Evolutionary conservation across 2,113 vertebrate species (phyloP), one percentile per base, ranked within the genome.

Genomic region (Xenus cinereus): DNA sequence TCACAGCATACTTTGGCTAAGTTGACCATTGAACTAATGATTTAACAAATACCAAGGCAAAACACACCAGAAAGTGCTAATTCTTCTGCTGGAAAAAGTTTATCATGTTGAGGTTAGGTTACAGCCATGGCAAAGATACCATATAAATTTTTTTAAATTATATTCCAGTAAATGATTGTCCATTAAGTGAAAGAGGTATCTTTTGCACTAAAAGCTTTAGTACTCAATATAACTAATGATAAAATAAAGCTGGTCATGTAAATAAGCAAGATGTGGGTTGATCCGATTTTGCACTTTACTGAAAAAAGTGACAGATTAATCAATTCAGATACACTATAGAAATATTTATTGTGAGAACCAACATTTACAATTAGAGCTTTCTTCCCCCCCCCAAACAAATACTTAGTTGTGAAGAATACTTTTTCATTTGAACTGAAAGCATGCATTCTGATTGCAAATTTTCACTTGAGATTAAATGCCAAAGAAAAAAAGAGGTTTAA

Each of bases 151-250:
- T 91, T 76, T 27, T 4, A 59, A 92, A 72, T 87, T 72, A 59
- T 84, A 89, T 78, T 68, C 51, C 57, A 43, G 66, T 87, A 75
- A 90, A 87, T 66, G 53, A 75, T 87, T 87, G 60, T 48, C 68
- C 95, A 89, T 86, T 80, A 94, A 77, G 30, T 82, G 69, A 81
- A 89, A 72, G 57, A 48, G n/a, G 43, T 37, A 78, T 78, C 60
- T 41, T 75, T 48, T 66, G 57, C 74, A 69, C 84, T 95, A 93
- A 91, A 94, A 92, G 95, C 91, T 69, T 93, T 69, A 76, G 53
- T 24, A 56, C 57, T 92, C 73, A 46, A n/a, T 78, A 56, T 57
- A 87, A 28, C 26, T 30, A 23, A 84, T 59, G 69, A 91, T 43
- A 64, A 96, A 79, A 93, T 81, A 81, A 92, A 97, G 66, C 69